Conservation (phyloP, 2,888 invertebrate genomes). For the Deilephila porcellus region DNA sequence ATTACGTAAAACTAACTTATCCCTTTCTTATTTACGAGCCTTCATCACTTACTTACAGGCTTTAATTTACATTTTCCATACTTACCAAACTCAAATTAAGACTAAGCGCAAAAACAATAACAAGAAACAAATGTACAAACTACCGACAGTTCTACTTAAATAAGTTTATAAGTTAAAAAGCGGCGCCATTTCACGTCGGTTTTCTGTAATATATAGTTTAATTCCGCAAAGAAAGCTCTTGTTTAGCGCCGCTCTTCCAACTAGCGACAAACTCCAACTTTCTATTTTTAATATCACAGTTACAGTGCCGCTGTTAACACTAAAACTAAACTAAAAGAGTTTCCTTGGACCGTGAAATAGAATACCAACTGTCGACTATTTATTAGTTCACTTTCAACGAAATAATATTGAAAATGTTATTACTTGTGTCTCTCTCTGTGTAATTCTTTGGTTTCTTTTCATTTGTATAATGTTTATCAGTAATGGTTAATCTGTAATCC, state of each 20-base stretch:
- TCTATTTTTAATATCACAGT: conserved; percentile 21
- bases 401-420: too few relatives aligned
- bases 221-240: conserved; percentile 25
- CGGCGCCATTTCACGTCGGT: conserved; percentile 7
- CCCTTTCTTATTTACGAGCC: too few relatives aligned
- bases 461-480: background rate
- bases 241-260: conserved; percentile 8
- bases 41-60: too few relatives aligned
- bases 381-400: background rate
- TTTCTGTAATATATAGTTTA: conserved; percentile 25
- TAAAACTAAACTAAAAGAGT: conserved; percentile 18
- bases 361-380: background rate
- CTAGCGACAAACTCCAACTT: conserved; percentile 13
- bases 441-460: too few relatives aligned
- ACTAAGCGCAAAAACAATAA: background rate
- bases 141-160: background rate
- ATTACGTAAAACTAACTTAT: too few relatives aligned
- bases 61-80: too few relatives aligned
- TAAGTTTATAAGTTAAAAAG: conserved; percentile 7
- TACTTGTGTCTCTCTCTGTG: background rate
- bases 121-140: background rate
- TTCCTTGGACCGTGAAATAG: conserved; percentile 8
- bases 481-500: conserved; percentile 64
- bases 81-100: background rate
- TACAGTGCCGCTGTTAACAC: background rate